Conservation (phyloP, 1,140 invertebrate genomes). For the Tetragnatha versicolor region DNA sequence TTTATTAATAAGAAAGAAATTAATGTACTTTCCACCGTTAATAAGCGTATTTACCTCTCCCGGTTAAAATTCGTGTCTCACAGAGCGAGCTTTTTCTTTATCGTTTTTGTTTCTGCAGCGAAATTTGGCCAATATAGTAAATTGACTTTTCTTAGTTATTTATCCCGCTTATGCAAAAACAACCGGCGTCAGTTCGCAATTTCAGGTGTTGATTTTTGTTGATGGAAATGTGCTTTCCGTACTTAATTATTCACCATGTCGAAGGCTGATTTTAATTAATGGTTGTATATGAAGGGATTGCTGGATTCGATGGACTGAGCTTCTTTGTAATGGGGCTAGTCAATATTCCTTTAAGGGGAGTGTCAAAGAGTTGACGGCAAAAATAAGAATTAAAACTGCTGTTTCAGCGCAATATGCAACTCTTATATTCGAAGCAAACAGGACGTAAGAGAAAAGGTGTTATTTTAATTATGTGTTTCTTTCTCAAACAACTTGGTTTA, state of each 20-base stretch:
- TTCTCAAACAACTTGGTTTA: no score
- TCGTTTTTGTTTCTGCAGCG: not conserved
- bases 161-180: constrained; percentile 9
- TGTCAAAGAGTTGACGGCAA: not conserved
- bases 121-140: constrained; percentile 16
- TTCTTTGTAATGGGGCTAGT: not conserved
- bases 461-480: no score
- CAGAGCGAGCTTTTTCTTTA: not conserved
- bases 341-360: not conserved
- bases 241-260: constrained; percentile 10
- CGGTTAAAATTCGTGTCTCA: constrained; percentile 4
- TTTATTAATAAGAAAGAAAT: constrained; percentile 28
- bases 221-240: constrained; percentile 13
- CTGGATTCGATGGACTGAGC: no score
- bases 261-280: constrained; percentile 5
- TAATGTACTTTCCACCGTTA: constrained; percentile 32
- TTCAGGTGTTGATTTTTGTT: constrained; percentile 20
- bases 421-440: no score
- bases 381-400: not conserved
- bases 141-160: constrained; percentile 31
- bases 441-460: no score
- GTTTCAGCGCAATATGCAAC: no score
- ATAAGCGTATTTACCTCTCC: constrained; percentile 26
- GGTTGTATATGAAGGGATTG: not conserved
- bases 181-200: constrained; percentile 5